Conservation (phyloP, 1,140 invertebrate species). For the Triops longicaudatus region DNA sequence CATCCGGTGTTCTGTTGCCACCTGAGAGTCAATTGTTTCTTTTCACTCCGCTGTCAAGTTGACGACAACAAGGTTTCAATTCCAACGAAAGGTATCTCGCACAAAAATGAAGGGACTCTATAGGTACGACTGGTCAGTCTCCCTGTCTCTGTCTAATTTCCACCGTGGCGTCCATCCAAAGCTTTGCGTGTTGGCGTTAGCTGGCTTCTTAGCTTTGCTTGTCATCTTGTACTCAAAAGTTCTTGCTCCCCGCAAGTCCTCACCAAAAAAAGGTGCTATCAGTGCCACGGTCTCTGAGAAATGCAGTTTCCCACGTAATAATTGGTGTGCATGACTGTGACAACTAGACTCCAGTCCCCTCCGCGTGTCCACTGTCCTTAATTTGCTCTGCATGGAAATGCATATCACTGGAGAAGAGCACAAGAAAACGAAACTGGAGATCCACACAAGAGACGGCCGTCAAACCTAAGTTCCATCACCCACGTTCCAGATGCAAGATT, state of each 20-base stretch:
- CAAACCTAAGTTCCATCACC: no score
- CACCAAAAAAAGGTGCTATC: background rate
- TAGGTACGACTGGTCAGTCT: background rate
- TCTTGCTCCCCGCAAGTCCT: background rate
- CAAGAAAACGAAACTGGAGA: no score
- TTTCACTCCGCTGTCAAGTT: background rate
- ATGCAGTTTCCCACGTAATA: background rate
- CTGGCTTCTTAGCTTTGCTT: background rate
- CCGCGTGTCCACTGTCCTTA: background rate
- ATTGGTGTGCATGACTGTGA: conserved; percentile 2
- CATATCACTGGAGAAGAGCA: background rate
- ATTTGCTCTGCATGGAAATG: background rate
- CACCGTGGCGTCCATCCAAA: background rate
- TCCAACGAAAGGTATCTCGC: background rate
- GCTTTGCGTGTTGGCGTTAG: background rate
- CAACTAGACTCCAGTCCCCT: background rate
- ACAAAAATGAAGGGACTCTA: background rate
- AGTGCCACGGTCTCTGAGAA: background rate
- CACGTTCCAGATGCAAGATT: no score
- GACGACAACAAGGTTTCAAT: background rate
- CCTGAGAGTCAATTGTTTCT: background rate
- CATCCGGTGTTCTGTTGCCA: background rate
- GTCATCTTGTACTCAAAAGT: background rate
- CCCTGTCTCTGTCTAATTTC: background rate
- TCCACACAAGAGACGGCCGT: no score